Conservation (phyloP, 2,113 vertebrate genomes). For the Podarcis raffonei region DNA sequence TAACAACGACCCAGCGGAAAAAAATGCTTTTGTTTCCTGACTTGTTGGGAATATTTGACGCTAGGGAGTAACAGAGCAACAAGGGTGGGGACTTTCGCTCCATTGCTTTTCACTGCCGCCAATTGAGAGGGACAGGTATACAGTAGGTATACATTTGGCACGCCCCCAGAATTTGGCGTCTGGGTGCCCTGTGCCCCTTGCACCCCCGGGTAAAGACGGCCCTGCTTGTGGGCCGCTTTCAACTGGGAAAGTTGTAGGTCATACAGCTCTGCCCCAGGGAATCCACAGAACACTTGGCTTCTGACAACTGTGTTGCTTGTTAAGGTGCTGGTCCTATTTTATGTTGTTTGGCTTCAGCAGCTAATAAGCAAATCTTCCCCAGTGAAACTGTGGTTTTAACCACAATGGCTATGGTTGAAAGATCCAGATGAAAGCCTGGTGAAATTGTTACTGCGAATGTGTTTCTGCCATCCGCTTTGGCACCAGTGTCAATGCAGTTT, state of each 20-base stretch:
- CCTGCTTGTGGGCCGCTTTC: neutral
- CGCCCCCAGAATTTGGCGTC: no score
- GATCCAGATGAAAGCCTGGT: neutral
- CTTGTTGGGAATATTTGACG: no score
- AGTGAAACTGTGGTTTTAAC: neutral
- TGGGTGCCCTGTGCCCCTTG: no score
- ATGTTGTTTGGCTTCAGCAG: no score
- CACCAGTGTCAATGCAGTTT: neutral
- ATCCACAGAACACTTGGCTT: neutral
- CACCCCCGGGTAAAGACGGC: no score
- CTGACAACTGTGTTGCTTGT: neutral
- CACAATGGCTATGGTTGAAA: neutral
- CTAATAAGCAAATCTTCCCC: neutral
- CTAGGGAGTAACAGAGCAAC: no score
- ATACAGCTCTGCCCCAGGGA: neutral
- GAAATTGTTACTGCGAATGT: neutral
- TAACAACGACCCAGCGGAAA: no score
- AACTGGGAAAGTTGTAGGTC: neutral
- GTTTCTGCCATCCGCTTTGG: neutral
- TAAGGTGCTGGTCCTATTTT: neutral
- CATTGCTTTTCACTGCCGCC: no score
- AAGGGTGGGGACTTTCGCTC: no score
- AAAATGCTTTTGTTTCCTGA: no score
- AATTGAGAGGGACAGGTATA: no score
- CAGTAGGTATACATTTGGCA: no score